Evolutionary conservation across 2,113 vertebrate genomes (phyloP), one percentile per base, ranked within the genome.

Genomic region (Forbesichthys papilliferus): DNA sequence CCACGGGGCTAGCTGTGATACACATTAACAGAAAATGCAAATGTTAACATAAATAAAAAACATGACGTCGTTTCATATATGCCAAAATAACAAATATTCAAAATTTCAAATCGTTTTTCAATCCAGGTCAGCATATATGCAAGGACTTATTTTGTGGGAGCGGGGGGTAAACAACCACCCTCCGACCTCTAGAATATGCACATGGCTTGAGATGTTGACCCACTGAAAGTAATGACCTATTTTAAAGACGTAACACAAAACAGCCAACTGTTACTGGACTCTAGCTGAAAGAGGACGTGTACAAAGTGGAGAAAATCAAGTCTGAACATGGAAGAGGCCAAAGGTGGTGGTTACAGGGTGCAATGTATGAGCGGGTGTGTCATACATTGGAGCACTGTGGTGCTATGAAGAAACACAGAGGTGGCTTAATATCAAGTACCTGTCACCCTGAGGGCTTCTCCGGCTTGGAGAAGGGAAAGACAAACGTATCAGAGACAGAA

Each of bases 361-460:
- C 78, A 82, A 92, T 89, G 80, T 66, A 84, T 62, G 80, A 87
- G 74, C 68, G 10, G 2, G 54, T 16, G 73, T 62, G 81, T 83
- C 86, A 92, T 91, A 93, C 89, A 93, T 91, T 88, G 85, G 68
- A 75, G 87, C 73, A 64, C 84, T 88, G 60, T 72, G 83, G 81
- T 74, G 69, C 82, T 81, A 92, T 90, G 92, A 89, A 88, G 76
- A 92, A 90, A 91, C 86, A 88, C 73, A 94, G 89, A 94, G 81
- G 91, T 88, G 77, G 93, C 89, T 82, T 73, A 80, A 84, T 84
- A 71, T 84, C 3, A 94, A 90, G 91, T 99, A 99, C 98, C 97
- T 99, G 94, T 98, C 94, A 98, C 94, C 96, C 98, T 96, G 96
- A 97, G 3, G 97, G 92, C 93, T 97, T 96, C 95, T 98, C 98